Evolutionary conservation across 2,888 invertebrate genomes (phyloP).

Genomic region (Ectemnius lituratus): DNA sequence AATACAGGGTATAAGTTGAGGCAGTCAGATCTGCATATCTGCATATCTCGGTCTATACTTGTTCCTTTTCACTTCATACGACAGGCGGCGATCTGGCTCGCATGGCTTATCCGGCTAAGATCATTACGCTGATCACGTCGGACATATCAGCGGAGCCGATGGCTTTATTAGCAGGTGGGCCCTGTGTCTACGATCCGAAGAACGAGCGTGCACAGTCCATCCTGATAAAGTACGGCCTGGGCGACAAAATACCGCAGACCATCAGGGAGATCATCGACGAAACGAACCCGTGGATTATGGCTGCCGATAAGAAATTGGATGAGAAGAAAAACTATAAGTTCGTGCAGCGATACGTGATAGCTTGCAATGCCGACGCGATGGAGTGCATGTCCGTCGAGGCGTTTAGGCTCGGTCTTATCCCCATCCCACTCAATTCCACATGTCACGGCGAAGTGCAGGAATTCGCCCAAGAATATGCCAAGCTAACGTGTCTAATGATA

Average conservation of each 20-base stretch:
- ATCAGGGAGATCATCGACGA: slow-evolving; percentile 60
- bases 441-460: slow-evolving; percentile 48
- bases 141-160: slow-evolving; percentile 82
- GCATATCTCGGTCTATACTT: not conserved
- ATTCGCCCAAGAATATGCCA: slow-evolving; percentile 62
- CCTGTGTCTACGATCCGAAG: slow-evolving; percentile 76
- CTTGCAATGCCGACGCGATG: slow-evolving; percentile 62
- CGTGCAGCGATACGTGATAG: slow-evolving; percentile 61
- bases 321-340: slow-evolving; percentile 58
- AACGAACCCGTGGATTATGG: slow-evolving; percentile 22
- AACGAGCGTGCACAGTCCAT: slow-evolving; percentile 75
- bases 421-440: slow-evolving; percentile 58
- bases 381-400: slow-evolving; percentile 60
- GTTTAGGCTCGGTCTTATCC: slow-evolving; percentile 59
- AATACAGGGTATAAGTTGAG: slow-evolving; percentile 1
- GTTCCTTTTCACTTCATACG: not conserved
- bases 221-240: slow-evolving; percentile 76
- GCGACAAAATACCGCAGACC: slow-evolving; percentile 70
- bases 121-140: slow-evolving; percentile 82
- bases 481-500: slow-evolving; percentile 64
- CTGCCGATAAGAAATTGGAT: slow-evolving; percentile 49
- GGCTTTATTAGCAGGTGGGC: slow-evolving; percentile 80
- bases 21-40: not conserved
- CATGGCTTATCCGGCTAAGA: slow-evolving; percentile 74
- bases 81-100: slow-evolving; percentile 78